Evolutionary conservation across 2,113 vertebrate species (phyloP).

Genomic region (Acrocephalus arundinaceus): DNA sequence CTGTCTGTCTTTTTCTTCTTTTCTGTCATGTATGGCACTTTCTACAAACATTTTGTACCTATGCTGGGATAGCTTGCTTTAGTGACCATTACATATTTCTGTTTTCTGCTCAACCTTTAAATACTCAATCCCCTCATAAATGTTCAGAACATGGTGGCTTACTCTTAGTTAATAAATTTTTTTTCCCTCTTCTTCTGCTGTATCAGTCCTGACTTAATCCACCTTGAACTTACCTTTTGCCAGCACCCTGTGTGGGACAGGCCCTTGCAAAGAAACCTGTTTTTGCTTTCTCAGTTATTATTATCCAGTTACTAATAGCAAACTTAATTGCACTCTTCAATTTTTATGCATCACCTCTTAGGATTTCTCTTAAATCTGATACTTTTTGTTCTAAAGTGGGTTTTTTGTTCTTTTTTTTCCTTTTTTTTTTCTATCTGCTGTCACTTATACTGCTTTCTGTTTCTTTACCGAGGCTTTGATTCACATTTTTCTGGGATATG

Average conservation of each 20-base stretch:
- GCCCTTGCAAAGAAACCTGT: background rate
- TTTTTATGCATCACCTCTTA: background rate
- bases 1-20: background rate
- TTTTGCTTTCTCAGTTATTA: background rate
- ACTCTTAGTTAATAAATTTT: background rate
- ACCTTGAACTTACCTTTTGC: background rate
- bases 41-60: background rate
- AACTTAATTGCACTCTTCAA: background rate
- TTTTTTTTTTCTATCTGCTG: background rate
- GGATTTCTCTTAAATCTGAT: background rate
- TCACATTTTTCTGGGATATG: constrained; percentile 52
- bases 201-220: background rate
- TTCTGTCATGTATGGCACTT: background rate
- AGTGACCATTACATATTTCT: background rate
- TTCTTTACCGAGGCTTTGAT: constrained; percentile 6
- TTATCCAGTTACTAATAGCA: background rate
- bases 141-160: background rate
- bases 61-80: background rate
- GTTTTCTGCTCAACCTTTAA: background rate
- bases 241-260: background rate
- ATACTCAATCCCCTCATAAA: background rate
- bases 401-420: accelerated
- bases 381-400: background rate
- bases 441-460: background rate
- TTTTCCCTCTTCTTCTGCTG: background rate